Evolutionary conservation across 2,888 invertebrate genomes (phyloP).

Genomic region (Melinopterus prodromus): DNA sequence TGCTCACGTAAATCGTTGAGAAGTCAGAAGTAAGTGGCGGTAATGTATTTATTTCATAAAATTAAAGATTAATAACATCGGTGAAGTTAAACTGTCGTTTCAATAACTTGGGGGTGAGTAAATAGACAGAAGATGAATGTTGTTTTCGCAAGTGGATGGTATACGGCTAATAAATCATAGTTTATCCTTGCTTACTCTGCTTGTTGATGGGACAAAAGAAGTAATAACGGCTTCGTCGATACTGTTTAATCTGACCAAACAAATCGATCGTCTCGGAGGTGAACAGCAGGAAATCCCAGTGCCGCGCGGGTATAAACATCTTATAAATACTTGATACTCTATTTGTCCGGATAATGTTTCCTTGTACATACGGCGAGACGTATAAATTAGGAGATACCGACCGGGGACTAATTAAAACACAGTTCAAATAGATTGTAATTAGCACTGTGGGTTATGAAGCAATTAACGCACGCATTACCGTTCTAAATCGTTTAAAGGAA

Average conservation of each 20-base stretch:
- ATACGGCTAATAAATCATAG: neutral
- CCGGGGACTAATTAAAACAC: neutral
- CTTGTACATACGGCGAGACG: neutral
- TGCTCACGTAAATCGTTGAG: too few species aligned
- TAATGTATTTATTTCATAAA: too few species aligned
- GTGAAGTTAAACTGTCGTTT: neutral
- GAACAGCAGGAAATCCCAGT: neutral
- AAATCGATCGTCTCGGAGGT: neutral
- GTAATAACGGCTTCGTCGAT: neutral
- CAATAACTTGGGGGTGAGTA: neutral
- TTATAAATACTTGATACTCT: neutral
- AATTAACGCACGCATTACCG: neutral
- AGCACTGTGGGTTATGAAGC: neutral
- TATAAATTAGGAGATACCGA: neutral
- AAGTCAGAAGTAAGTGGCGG: too few species aligned
- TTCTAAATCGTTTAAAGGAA: neutral
- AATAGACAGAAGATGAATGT: neutral
- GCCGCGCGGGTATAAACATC: neutral
- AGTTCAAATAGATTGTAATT: neutral
- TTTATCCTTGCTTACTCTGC: neutral
- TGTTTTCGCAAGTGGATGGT: neutral
- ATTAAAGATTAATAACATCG: neutral
- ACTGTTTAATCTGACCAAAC: constrained; percentile 23
- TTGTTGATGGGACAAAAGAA: neutral
- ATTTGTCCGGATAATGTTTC: neutral